These are phyloP conservation scores for Zophobas morio DNA, from an alignment of 1,140 invertebrate genomes.

Conservation along the genomic window DNA sequence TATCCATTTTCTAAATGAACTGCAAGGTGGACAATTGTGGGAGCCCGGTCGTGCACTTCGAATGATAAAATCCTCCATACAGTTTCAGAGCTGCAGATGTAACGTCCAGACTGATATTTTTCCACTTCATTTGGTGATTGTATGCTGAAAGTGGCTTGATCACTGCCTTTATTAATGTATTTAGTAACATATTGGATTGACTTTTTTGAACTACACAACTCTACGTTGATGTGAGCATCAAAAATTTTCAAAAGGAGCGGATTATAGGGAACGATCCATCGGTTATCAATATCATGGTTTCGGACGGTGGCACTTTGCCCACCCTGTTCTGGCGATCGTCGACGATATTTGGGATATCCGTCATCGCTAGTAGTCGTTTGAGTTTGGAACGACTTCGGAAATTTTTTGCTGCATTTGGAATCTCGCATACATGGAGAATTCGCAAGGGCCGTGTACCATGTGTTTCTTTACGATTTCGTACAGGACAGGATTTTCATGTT, in stretches of 20 bases:
- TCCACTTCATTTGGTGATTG: slow-evolving; percentile 60
- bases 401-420: too few species aligned
- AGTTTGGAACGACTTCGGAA: too few species aligned
- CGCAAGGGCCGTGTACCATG: too few species aligned
- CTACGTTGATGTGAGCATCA: not conserved
- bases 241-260: not conserved
- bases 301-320: too few species aligned
- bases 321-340: too few species aligned
- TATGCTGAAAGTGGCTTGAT: slow-evolving; percentile 64
- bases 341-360: too few species aligned
- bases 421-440: too few species aligned
- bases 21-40: slow-evolving; percentile 66
- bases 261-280: not conserved
- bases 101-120: slow-evolving; percentile 65
- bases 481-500: too few species aligned
- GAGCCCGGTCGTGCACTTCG: slow-evolving; percentile 67
- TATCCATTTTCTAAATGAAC: slow-evolving; percentile 70
- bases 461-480: too few species aligned
- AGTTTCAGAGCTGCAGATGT: slow-evolving; percentile 68
- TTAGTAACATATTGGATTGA: slow-evolving; percentile 51
- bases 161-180: slow-evolving; percentile 68
- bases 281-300: not conserved
- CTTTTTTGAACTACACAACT: not conserved
- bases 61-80: slow-evolving; percentile 65
- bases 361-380: too few species aligned